Base-by-base conservation (phyloP, 2,797 vertebrate species). In the Gambelia wislizenii region DNA sequence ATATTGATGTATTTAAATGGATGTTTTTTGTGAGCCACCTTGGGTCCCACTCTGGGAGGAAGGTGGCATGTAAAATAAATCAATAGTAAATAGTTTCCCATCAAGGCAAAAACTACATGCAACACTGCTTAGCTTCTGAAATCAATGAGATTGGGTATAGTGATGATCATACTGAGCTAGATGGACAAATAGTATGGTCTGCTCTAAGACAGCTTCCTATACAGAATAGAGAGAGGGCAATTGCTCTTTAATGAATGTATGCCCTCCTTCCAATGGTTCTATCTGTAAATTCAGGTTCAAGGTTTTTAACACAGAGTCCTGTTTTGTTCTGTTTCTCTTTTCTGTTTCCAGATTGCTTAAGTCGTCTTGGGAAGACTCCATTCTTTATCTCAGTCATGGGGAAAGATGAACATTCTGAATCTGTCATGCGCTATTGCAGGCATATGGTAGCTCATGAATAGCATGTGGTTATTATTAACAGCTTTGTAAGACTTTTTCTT, bases 371-470 rank as follows among this genome's bases (percentile, higher is more conserved):
- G 36, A 93, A 72, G 47, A 93, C 47, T 27, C 97, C 98, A 3
- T 94, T 98, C 56, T 97, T 99, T 91, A 97, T 99, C 92, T 99
- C 98, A 14, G 98, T 98, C 0, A 18, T 97, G 76, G 98, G 98
- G 85, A 96, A 95, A 64, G 98, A 99, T 94, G 97, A 96, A 69
- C 97, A 98, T 92, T 97, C 97, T 16, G 95, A 97, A 39, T 97
- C 97, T 12, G 92, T 98, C 91, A 95, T 98, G 6, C 97, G 91
- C 89, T 96, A 97, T 92, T 99, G 98, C 94, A 97, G 93, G 89
- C 98, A 99, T 84, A 99, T 99, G 98, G 98, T 98, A 96, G 0
- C 96, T 95, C 69, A 36, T n/a, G n/a, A n/a, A n/a, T 49, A 87
- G n/a, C 39, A 18, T 25, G 54, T 72, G 59, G 36, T n/a, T 80